Base-by-base conservation (phyloP, 2,888 invertebrate genomes). In the Drosophila cognata region DNA sequence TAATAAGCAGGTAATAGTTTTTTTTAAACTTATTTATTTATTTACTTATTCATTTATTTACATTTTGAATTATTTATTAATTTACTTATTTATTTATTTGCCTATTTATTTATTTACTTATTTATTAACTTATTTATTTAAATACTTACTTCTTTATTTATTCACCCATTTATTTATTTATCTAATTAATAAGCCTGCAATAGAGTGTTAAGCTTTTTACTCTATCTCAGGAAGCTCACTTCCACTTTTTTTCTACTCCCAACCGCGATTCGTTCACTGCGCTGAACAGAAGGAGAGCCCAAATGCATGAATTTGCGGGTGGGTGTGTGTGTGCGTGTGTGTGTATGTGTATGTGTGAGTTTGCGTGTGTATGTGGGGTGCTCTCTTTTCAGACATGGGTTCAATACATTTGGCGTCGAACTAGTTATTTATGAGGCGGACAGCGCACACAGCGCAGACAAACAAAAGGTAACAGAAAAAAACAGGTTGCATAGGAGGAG, bases 401-500 rank as follows among this genome's bases (percentile, higher is more conserved):
- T 78, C 74, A 63, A 78, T 78, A 75, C 79, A 35, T 67, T 57
- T 36, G 21, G 52, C 60, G 56, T 56, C 58, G 35, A 67, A 63
- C 56, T 58, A 65, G 51, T 51, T 72, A 55, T 41, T 59, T 71
- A 72, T 58, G 50, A 21, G 53, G 57, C 51, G 16, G 16, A 46
- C 25, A 13, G 21, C 21, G 46, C 43, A 43, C 18, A 38, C 38
- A n/a, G 8, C 38, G 2, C 21, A 2, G 25, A 25, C 25, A 52
- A 7, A 41, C 53, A 31, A 63, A 59, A 65, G 46, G 43, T 56
- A 46, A 4, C 4, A 46, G 8, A 16, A 46, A 21, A 63, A 67
- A 78, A 78, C 77, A 64, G 77, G 77, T 78, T 78, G 61, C 48
- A 77, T 67, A 76, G 77, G 77, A 78, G 77, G 77, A 78, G 77